phyloP scores from a whole-genome alignment of 2,797 vertebrate species.

The Glossophaga mutica region DNA sequence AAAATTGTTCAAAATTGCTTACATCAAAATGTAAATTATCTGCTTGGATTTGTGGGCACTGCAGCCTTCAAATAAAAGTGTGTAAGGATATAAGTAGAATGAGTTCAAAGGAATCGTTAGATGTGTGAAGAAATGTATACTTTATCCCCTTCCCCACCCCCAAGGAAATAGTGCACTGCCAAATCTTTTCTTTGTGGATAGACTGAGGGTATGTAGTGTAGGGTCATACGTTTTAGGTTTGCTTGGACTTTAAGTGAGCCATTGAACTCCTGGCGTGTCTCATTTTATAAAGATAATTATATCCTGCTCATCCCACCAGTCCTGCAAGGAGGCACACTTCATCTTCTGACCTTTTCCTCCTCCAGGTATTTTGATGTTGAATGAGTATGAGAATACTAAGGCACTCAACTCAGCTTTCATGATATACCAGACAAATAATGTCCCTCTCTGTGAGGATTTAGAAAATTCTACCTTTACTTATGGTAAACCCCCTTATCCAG shows the following conservation, averaged over 20 bases:
- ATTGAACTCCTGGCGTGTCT: constrained; percentile 9
- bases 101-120: constrained; percentile 64
- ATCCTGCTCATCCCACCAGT: background rate
- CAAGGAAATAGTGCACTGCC: constrained; percentile 44
- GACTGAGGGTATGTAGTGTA: background rate
- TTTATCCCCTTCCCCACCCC: background rate
- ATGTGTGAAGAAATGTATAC: constrained; percentile 60
- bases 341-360: background rate
- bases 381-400: background rate
- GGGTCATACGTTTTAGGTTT: constrained; percentile 8
- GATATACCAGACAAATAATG: background rate
- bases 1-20: constrained; percentile 53
- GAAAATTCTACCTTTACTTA: background rate
- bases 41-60: constrained; percentile 54
- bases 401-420: background rate
- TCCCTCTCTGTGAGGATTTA: background rate
- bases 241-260: constrained; percentile 42
- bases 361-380: background rate
- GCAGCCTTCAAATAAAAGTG: constrained; percentile 52
- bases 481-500: background rate
- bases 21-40: constrained; percentile 62
- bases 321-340: background rate
- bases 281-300: constrained; percentile 34
- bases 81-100: constrained; percentile 45
- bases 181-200: constrained; percentile 38